Conservation (phyloP, 2,888 invertebrate genomes). For the Linyphia triangularis region DNA sequence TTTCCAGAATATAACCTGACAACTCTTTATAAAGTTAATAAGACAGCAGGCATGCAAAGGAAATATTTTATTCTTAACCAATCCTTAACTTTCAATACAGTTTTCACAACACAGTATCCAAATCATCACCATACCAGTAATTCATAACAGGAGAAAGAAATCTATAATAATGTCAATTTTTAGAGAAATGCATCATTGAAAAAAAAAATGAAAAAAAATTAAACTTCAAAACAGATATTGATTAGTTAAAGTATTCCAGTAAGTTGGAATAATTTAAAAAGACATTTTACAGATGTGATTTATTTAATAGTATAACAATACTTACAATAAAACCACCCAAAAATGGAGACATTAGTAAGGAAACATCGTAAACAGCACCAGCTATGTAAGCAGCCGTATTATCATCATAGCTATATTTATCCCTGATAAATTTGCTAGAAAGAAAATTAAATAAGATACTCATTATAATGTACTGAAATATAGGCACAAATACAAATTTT, state of each 20-base stretch:
- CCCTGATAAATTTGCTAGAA: constrained; percentile 79
- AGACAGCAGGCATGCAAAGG: neutral
- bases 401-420: constrained; percentile 78
- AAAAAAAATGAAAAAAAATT: neutral
- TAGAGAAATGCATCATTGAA: neutral
- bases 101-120: too few relatives aligned
- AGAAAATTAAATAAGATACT: neutral
- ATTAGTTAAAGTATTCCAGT: neutral
- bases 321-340: constrained; percentile 80
- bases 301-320: constrained; percentile 56
- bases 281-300: neutral
- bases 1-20: too few relatives aligned
- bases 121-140: neutral
- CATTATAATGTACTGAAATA: too few relatives aligned
- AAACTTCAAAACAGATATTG: neutral
- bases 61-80: neutral
- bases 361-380: constrained; percentile 80
- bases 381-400: constrained; percentile 79
- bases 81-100: neutral
- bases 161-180: neutral
- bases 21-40: too few relatives aligned
- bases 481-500: too few relatives aligned
- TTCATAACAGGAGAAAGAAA: neutral
- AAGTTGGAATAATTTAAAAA: neutral
- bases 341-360: constrained; percentile 80